Percentiles rank a stretch among this genome's conserved stretches.
phyloP scores from a whole-genome alignment of 2,888 invertebrate species.

The Aromia moschata region DNA sequence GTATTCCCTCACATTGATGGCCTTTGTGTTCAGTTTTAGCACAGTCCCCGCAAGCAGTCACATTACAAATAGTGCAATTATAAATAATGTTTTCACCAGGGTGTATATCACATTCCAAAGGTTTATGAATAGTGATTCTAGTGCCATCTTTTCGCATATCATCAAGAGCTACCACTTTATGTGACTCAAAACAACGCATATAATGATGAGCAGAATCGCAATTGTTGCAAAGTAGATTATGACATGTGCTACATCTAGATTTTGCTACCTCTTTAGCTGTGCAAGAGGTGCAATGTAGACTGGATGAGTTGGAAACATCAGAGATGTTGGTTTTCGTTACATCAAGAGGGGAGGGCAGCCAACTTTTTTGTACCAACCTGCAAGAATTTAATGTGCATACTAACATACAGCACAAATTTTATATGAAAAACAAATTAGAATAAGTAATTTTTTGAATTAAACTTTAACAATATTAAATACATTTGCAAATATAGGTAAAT shows the following conservation, averaged over 20 bases:
- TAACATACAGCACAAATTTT: slow-evolving; percentile 8
- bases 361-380: slow-evolving; percentile 81
- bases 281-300: slow-evolving; percentile 88
- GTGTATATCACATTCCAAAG: slow-evolving; percentile 85
- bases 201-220: slow-evolving; percentile 96
- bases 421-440: not conserved
- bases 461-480: not conserved
- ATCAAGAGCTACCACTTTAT: slow-evolving; percentile 89
- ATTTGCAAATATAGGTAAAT: not conserved
- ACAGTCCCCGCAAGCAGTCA: slow-evolving; percentile 89
- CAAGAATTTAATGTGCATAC: slow-evolving; percentile 15
- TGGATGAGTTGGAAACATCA: slow-evolving; percentile 77
- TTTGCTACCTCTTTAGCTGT: slow-evolving; percentile 95
- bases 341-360: slow-evolving; percentile 82
- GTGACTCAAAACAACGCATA: slow-evolving; percentile 97
- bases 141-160: slow-evolving; percentile 81
- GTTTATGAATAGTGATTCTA: slow-evolving; percentile 87
- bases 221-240: slow-evolving; percentile 91
- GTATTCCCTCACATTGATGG: slow-evolving; percentile 85
- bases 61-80: slow-evolving; percentile 88
- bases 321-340: slow-evolving; percentile 86
- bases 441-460: not conserved
- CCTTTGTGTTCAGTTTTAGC: slow-evolving; percentile 84
- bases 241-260: slow-evolving; percentile 94
- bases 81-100: slow-evolving; percentile 85